Evolutionary conservation across 2,113 vertebrate genomes (phyloP).

Genomic region (Dipodomys merriami): DNA sequence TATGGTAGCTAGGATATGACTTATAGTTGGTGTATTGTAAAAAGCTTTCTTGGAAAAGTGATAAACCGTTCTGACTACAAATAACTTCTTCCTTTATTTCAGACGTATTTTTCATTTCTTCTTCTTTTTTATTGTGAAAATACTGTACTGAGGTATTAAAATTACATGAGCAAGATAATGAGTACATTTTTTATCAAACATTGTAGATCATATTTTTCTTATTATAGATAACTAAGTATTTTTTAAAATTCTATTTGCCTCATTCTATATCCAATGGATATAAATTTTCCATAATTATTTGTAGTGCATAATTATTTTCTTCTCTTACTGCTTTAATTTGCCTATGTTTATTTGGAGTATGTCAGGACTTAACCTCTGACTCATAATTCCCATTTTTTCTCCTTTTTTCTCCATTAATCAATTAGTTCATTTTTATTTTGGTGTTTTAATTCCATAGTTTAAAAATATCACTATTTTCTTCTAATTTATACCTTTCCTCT

Average conservation of each 20-base stretch:
- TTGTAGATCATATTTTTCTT: not conserved
- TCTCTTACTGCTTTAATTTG: not conserved
- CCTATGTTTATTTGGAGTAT: not conserved
- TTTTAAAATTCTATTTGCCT: not conserved
- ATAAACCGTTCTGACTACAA: not conserved
- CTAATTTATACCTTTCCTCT: not conserved
- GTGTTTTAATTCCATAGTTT: not conserved
- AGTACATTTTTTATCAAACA: no score
- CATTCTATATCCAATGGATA: not conserved
- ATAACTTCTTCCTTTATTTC: not conserved
- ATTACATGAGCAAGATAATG: no score
- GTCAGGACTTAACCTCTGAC: not conserved
- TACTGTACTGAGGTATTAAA: no score
- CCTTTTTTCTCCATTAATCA: not conserved
- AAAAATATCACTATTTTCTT: not conserved
- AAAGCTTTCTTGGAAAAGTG: constrained; percentile 47
- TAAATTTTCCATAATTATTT: not conserved
- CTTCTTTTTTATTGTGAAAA: no score
- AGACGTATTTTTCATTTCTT: not conserved
- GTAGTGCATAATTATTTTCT: not conserved
- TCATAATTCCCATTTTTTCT: constrained; percentile 27
- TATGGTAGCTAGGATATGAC: not conserved
- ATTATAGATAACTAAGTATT: not conserved
- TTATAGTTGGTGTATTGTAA: not conserved
- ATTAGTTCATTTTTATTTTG: not conserved